Percentiles rank a stretch among this genome's conserved stretches.
Evolutionary conservation across 2,888 invertebrate species (phyloP).

Genomic region (Eupithecia pulchellata): DNA sequence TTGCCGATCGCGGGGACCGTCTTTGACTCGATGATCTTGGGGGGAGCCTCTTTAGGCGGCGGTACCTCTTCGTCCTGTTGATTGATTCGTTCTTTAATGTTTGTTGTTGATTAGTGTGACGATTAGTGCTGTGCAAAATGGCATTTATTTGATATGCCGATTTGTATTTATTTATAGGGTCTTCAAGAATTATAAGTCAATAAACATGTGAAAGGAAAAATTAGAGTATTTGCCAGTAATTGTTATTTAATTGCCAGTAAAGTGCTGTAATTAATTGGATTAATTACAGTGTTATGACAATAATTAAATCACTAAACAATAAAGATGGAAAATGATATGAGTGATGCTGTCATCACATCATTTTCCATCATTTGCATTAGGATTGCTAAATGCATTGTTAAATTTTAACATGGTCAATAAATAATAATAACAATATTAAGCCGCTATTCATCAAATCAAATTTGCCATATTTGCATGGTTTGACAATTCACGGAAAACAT

Average conservation of each 20-base stretch:
- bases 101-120: not conserved
- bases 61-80: slow-evolving; percentile 53
- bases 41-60: slow-evolving; percentile 36
- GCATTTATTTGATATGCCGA: not conserved
- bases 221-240: not conserved
- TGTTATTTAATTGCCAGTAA: too few relatives aligned
- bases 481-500: not conserved
- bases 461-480: not conserved
- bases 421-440: not conserved
- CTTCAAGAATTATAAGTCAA: not conserved
- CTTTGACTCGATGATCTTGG: slow-evolving; percentile 33
- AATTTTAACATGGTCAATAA: not conserved
- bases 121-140: slow-evolving; percentile 13
- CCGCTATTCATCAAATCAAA: not conserved
- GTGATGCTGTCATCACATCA: too few relatives aligned
- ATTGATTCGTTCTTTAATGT: not conserved
- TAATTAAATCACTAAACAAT: not conserved
- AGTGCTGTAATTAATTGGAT: too few relatives aligned
- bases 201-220: not conserved
- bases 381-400: not conserved
- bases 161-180: not conserved
- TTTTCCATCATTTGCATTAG: too few relatives aligned
- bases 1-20: slow-evolving; percentile 20
- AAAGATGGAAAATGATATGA: too few relatives aligned
- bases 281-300: not conserved